Evolutionary conservation across 2,888 invertebrate genomes (phyloP).

Genomic region (Mesorhabditis spiculigera): DNA sequence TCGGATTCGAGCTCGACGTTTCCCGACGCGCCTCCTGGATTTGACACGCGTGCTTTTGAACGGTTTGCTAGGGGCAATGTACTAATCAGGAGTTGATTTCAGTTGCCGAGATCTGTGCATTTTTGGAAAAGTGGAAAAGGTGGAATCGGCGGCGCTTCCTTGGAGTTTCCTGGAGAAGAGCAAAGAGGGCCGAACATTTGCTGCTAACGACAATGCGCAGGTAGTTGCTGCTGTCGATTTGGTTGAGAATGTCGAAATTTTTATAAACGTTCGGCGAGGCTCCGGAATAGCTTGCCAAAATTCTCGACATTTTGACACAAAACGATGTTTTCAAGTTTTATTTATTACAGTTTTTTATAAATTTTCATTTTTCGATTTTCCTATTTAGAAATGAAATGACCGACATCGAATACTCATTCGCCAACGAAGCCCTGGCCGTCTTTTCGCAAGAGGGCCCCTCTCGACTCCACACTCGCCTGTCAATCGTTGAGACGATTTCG

Average conservation of each 20-base stretch:
- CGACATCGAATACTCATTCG: background rate
- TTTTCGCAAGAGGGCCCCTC: background rate
- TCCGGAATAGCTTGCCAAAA: background rate
- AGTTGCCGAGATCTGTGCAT: slow-evolving; percentile 5
- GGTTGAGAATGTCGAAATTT: background rate
- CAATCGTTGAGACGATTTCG: background rate
- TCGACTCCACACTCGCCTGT: background rate
- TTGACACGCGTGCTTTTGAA: slow-evolving; percentile 14
- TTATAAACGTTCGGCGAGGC: background rate
- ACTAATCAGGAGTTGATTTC: background rate
- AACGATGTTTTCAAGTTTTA: too few species aligned
- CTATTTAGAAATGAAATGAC: background rate
- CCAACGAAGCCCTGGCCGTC: background rate
- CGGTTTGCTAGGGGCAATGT: background rate
- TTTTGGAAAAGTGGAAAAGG: background rate
- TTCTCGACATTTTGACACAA: background rate
- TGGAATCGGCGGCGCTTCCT: background rate
- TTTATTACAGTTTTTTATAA: too few species aligned
- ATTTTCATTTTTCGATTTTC: too few species aligned
- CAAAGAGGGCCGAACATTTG: background rate
- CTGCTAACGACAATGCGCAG: background rate
- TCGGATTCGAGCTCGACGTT: background rate
- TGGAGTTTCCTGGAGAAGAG: background rate
- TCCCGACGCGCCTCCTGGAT: slow-evolving; percentile 10
- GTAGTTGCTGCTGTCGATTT: background rate